A percentile compares a stretch with the other conserved stretches of the same genome.
These are phyloP conservation scores for Ochotona curzoniae DNA, from an alignment of 2,113 vertebrate species.

Conservation along the genomic window DNA sequence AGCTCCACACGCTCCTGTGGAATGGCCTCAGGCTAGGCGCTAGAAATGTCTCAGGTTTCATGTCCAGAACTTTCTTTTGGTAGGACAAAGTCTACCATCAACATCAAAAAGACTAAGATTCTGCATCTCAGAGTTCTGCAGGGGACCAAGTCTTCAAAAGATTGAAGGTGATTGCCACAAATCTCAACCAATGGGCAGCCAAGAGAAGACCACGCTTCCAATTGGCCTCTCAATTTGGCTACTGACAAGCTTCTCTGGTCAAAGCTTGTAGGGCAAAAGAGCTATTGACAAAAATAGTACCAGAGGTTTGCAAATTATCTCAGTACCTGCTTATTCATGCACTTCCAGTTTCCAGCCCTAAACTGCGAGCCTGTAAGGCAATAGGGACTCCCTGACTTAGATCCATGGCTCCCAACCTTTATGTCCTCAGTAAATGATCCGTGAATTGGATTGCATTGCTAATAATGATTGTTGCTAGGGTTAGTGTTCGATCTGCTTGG, in stretches of 20 bases:
- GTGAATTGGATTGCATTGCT: constrained; percentile 54
- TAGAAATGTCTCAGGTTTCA: neutral
- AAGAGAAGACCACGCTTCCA: neutral
- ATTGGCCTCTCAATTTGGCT: neutral
- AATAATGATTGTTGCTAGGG: constrained; percentile 7
- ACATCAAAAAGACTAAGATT: neutral
- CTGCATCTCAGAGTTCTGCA: neutral
- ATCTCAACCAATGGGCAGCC: neutral
- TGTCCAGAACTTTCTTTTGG: too few relatives aligned
- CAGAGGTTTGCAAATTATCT: neutral
- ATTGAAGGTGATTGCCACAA: neutral
- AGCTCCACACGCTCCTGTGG: neutral
- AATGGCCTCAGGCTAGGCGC: neutral
- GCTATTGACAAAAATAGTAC: neutral
- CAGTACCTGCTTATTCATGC: neutral
- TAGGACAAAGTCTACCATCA: neutral
- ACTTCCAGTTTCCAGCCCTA: neutral
- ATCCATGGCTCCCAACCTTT: neutral
- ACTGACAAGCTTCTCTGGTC: neutral
- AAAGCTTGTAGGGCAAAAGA: neutral
- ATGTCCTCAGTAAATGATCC: constrained; percentile 40
- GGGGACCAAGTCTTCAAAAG: neutral
- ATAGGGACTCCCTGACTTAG: neutral
- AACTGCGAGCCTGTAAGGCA: neutral
- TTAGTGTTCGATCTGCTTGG: constrained; percentile 47